Conservation (phyloP, 2,113 vertebrate genomes). For the Prionailurus viverrinus region DNA sequence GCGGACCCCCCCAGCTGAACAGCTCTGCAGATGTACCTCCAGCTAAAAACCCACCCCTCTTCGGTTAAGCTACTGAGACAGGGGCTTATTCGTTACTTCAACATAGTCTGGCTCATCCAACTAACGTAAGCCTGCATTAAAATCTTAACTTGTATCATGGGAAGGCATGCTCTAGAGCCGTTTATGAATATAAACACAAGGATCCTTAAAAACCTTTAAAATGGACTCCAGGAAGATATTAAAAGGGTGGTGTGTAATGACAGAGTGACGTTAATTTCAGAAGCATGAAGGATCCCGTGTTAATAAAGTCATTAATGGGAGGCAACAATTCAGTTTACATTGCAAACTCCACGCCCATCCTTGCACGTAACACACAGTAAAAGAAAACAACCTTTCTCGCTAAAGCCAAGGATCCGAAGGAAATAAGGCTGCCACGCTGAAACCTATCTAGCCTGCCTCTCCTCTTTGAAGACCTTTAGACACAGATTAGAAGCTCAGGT, state of each 20-base stretch:
- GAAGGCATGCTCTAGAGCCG: neutral
- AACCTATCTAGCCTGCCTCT: neutral
- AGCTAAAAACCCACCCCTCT: neutral
- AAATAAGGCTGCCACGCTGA: neutral
- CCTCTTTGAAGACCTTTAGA: neutral
- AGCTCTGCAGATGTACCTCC: neutral
- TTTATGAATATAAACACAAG: neutral
- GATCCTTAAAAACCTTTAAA: neutral
- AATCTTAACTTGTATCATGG: neutral
- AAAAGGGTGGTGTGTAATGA: neutral
- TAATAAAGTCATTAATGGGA: neutral
- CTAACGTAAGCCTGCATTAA: neutral
- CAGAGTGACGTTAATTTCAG: neutral
- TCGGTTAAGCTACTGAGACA: neutral
- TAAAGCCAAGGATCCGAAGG: neutral
- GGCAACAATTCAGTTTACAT: neutral
- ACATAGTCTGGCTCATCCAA: neutral
- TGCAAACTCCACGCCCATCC: neutral
- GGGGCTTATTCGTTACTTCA: neutral
- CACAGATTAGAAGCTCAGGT: too few species aligned
- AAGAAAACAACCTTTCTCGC: neutral
- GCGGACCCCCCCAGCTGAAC: neutral
- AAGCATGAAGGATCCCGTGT: neutral
- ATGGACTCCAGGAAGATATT: neutral
- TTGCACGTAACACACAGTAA: neutral